phyloP scores from a whole-genome alignment of 2,113 vertebrate genomes.

The Gnathonemus echidnorhynchus region DNA sequence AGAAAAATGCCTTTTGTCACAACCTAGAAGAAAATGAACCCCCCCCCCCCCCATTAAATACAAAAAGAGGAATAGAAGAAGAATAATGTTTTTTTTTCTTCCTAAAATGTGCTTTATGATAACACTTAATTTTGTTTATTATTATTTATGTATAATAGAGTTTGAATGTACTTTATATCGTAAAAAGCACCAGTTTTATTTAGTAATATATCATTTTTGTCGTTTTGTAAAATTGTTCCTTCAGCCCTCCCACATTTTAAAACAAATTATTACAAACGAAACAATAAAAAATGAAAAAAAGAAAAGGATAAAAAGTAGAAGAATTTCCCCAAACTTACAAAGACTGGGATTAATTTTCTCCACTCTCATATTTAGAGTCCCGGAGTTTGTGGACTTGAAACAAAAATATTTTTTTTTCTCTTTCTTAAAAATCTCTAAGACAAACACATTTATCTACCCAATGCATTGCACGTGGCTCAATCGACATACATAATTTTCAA shows the following conservation, averaged over 20 bases:
- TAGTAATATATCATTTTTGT: conserved; percentile 63
- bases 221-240: conserved; percentile 68
- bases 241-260: conserved; percentile 67
- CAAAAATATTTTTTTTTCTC: conserved; percentile 53
- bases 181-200: conserved; percentile 76
- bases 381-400: conserved; percentile 64
- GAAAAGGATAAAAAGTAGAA: conserved; percentile 44
- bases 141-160: conserved; percentile 74
- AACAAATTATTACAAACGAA: conserved; percentile 62
- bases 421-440: conserved; percentile 73
- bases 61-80: conserved; percentile 60
- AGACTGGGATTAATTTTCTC: conserved; percentile 58
- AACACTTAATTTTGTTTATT: conserved; percentile 67
- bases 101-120: conserved; percentile 66
- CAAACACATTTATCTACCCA: conserved; percentile 75
- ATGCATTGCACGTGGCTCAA: conserved; percentile 84
- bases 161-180: conserved; percentile 70
- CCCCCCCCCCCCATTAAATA: conserved; percentile 67
- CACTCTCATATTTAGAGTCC: conserved; percentile 73
- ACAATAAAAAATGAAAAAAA: conserved; percentile 46
- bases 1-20: conserved; percentile 66
- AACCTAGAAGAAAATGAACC: conserved; percentile 54
- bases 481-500: conserved; percentile 70
- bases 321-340: conserved; percentile 63
- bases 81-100: conserved; percentile 64